Evolutionary conservation across 1,140 invertebrate species (phyloP).

Genomic region (Tachypleus tridentatus): DNA sequence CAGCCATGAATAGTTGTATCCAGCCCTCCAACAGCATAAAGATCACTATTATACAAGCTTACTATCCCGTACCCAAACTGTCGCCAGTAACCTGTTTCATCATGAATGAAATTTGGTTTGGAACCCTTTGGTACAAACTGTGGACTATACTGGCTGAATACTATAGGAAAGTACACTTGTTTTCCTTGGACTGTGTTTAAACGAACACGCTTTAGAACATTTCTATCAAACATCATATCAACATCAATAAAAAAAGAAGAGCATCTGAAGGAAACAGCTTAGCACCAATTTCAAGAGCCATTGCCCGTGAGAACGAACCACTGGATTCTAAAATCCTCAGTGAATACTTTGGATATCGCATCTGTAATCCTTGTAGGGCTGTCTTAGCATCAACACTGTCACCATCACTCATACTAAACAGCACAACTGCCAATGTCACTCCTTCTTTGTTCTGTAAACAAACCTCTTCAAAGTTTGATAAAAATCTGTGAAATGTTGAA

Average conservation of each 20-base stretch:
- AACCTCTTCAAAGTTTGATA: conserved; percentile 68
- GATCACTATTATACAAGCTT: conserved; percentile 77
- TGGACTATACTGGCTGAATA: conserved; percentile 91
- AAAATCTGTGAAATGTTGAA: conserved; percentile 68
- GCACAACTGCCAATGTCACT: conserved; percentile 61
- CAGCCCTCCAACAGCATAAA: conserved; percentile 67
- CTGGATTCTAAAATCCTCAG: conserved; percentile 40
- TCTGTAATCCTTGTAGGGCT: conserved; percentile 24
- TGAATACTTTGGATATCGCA: conserved; percentile 22
- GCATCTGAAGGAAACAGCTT: conserved; percentile 35
- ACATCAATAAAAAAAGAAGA: conserved; percentile 80
- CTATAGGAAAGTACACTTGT: conserved; percentile 90
- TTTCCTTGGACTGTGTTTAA: conserved; percentile 59
- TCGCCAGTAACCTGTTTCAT: conserved; percentile 74
- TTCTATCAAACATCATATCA: conserved; percentile 63
- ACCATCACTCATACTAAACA: conserved; percentile 45
- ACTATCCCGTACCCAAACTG: conserved; percentile 94
- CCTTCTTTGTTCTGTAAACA: conserved; percentile 49
- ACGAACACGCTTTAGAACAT: conserved; percentile 55
- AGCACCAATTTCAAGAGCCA: conserved; percentile 56
- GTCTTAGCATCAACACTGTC: conserved; percentile 25
- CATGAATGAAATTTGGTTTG: conserved; percentile 37
- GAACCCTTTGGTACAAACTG: conserved; percentile 27
- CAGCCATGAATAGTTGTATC: conserved; percentile 85
- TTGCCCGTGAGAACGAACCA: conserved; percentile 61